A percentile compares a stretch with the other conserved stretches of the same genome.
Conservation (phyloP, 2,113 vertebrate species). For the Pionites leucogaster region DNA sequence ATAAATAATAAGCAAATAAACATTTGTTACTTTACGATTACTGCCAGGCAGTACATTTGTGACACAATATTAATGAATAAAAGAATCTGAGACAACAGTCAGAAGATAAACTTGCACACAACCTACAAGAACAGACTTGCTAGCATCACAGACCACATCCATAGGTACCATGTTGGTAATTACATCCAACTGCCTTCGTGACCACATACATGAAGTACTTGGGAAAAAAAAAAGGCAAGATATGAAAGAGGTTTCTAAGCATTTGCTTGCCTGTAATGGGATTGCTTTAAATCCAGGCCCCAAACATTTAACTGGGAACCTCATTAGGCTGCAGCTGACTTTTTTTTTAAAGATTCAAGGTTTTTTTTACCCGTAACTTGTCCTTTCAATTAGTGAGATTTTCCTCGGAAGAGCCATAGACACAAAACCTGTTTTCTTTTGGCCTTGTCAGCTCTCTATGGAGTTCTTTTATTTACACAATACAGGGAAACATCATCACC, state of each 20-base stretch:
- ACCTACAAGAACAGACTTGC: neutral
- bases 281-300: neutral
- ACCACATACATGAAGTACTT: neutral
- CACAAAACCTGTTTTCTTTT: conserved; percentile 17
- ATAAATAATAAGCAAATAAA: neutral
- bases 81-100: neutral
- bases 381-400: conserved; percentile 15
- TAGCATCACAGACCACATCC: neutral
- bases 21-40: neutral
- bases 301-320: neutral
- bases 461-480: conserved; percentile 4
- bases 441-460: neutral
- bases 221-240: neutral
- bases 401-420: neutral
- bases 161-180: neutral
- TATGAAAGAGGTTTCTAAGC: neutral
- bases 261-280: neutral
- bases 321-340: neutral
- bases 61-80: neutral
- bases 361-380: neutral
- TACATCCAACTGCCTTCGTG: neutral
- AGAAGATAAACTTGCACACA: neutral
- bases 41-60: neutral
- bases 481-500: neutral
- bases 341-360: fast-evolving